Percentiles rank a stretch among this genome's conserved stretches.
These are phyloP conservation scores for Phorcus lineatus DNA, from an alignment of 2,888 invertebrate species.

Conservation along the genomic window DNA sequence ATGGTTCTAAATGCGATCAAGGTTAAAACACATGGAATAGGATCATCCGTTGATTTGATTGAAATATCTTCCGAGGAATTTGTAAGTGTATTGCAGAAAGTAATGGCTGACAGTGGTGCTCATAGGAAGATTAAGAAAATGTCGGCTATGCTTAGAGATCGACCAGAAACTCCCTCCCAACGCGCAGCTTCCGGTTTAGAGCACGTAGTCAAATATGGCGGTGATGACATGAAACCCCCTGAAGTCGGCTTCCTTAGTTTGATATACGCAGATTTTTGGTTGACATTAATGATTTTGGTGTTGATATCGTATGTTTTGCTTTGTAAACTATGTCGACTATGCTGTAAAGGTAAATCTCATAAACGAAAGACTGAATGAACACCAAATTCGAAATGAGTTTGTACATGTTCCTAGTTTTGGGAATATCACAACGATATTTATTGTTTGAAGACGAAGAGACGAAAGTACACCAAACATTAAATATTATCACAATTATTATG, in stretches of 20 bases:
- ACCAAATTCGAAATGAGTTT: too few species aligned
- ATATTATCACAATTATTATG: too few species aligned
- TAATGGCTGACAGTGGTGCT: conserved; percentile 37
- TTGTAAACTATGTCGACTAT: too few species aligned
- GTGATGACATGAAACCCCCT: conserved; percentile 47
- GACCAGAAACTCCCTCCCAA: conserved; percentile 41
- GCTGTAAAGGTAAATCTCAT: too few species aligned
- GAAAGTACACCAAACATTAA: too few species aligned
- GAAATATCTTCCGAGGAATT: conserved; percentile 37
- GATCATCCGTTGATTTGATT: conserved; percentile 41
- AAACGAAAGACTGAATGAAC: too few species aligned
- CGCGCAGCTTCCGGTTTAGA: conserved; percentile 59
- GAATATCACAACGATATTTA: too few species aligned
- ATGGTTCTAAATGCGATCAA: conserved; percentile 46
- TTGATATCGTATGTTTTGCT: too few species aligned
- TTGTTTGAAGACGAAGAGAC: too few species aligned
- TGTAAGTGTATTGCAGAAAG: conserved; percentile 30
- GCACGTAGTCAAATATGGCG: conserved; percentile 59
- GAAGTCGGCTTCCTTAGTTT: neutral
- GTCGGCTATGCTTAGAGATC: conserved; percentile 40
- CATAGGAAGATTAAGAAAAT: conserved; percentile 37
- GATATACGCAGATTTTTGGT: conserved; percentile 1
- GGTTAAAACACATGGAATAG: conserved; percentile 43
- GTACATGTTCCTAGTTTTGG: too few species aligned
- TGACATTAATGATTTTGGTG: neutral